A percentile compares a stretch with the other conserved stretches of the same genome.
phyloP scores from a whole-genome alignment of 2,888 invertebrate species.

The Ichneumoninae sp. region DNA sequence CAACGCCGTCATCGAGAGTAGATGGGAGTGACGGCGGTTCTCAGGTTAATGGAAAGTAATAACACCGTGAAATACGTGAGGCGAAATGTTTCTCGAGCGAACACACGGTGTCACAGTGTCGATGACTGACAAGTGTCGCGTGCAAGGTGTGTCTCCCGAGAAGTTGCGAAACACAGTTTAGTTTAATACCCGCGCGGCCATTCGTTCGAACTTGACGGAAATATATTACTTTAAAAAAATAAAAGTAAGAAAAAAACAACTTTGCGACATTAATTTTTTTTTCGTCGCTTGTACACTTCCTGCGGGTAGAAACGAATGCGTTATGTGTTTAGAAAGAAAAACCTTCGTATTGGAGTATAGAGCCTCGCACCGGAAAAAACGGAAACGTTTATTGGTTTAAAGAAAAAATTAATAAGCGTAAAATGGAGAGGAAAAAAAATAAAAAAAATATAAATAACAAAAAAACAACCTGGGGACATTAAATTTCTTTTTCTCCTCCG shows the following conservation, averaged over 20 bases:
- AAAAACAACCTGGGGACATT: no score
- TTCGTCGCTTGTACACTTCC: not conserved
- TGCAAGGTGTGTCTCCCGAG: not conserved
- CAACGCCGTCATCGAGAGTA: not conserved
- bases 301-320: not conserved
- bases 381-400: constrained; percentile 40
- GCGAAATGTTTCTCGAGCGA: constrained; percentile 18
- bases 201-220: not conserved
- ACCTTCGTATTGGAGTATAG: not conserved
- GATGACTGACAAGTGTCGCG: constrained; percentile 21
- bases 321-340: not conserved
- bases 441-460: no score
- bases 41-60: constrained; percentile 10
- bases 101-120: constrained; percentile 12
- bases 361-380: not conserved
- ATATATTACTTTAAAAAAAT: not conserved
- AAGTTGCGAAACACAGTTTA: constrained; percentile 45
- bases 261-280: not conserved
- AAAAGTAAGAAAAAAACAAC: not conserved
- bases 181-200: constrained; percentile 9
- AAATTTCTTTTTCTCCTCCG: not conserved
- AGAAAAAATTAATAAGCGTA: constrained; percentile 6
- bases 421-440: no score
- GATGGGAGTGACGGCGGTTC: constrained; percentile 7
- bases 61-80: constrained; percentile 7